These are phyloP conservation scores for Agelastica alni DNA, from an alignment of 2,888 invertebrate species.

Conservation along the genomic window DNA sequence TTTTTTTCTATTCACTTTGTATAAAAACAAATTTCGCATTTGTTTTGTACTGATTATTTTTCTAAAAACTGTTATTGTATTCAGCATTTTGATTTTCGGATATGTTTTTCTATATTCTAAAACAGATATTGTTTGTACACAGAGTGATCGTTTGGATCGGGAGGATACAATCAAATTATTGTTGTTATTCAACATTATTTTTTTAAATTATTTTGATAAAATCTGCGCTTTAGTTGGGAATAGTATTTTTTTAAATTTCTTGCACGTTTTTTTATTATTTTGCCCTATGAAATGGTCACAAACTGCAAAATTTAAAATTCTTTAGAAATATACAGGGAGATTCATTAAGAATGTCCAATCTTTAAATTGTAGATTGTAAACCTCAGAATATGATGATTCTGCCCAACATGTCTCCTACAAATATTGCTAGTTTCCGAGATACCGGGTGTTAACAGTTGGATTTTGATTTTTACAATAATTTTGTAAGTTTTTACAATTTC, in stretches of 20 bases:
- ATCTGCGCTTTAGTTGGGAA: neutral
- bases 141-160: constrained; percentile 34
- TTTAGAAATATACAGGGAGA: neutral
- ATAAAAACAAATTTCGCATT: constrained; percentile 29
- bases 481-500: too few species aligned
- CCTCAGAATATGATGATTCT: too few species aligned
- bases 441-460: too few species aligned
- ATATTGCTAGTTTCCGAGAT: too few species aligned
- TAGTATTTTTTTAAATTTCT: neutral
- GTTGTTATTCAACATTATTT: too few species aligned
- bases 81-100: constrained; percentile 28
- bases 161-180: too few species aligned
- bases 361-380: too few species aligned
- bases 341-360: too few species aligned
- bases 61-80: constrained; percentile 23
- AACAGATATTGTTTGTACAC: constrained; percentile 37
- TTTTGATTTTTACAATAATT: too few species aligned
- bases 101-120: constrained; percentile 36
- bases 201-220: too few species aligned
- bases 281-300: neutral
- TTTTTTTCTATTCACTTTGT: constrained; percentile 29
- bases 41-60: constrained; percentile 33
- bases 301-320: neutral
- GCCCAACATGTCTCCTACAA: too few species aligned
- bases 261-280: neutral